Conservation (phyloP, 2,888 invertebrate genomes). For the Apamea crenata region DNA sequence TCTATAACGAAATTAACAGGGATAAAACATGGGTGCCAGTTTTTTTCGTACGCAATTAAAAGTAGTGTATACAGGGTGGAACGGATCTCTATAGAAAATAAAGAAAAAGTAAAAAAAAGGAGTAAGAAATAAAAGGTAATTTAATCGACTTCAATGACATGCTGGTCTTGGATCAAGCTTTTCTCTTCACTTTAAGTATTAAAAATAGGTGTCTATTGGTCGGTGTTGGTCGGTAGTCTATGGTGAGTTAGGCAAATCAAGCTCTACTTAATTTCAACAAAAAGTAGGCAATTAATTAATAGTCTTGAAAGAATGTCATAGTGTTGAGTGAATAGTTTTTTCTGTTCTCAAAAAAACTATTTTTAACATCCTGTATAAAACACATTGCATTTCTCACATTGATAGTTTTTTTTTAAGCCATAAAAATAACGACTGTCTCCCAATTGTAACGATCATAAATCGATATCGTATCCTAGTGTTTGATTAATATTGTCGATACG, state of each 20-base stretch:
- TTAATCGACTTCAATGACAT: too few relatives aligned
- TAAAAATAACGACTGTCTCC: constrained; percentile 87
- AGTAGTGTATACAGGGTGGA: constrained; percentile 71
- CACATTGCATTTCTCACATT: constrained; percentile 83
- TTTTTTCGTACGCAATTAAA: constrained; percentile 81
- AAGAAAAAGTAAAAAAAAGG: not conserved
- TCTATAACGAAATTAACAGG: constrained; percentile 80
- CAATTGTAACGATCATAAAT: constrained; percentile 83
- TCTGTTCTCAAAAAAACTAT: not conserved
- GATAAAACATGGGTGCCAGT: constrained; percentile 73
- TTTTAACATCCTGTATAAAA: constrained; percentile 74
- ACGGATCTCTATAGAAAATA: too few relatives aligned
- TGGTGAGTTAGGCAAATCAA: too few relatives aligned
- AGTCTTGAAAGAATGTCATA: too few relatives aligned
- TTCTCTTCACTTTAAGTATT: too few relatives aligned
- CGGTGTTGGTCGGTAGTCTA: too few relatives aligned
- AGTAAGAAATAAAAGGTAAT: too few relatives aligned
- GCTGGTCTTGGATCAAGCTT: too few relatives aligned
- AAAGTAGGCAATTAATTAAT: too few relatives aligned
- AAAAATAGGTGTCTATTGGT: too few relatives aligned
- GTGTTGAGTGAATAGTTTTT: too few relatives aligned
- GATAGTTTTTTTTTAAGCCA: constrained; percentile 85
- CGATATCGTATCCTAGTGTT: constrained; percentile 75
- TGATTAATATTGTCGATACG: constrained; percentile 71
- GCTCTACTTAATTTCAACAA: too few relatives aligned